phyloP scores from a whole-genome alignment of 1,140 invertebrate genomes.

The Drosophila kanapiae region DNA sequence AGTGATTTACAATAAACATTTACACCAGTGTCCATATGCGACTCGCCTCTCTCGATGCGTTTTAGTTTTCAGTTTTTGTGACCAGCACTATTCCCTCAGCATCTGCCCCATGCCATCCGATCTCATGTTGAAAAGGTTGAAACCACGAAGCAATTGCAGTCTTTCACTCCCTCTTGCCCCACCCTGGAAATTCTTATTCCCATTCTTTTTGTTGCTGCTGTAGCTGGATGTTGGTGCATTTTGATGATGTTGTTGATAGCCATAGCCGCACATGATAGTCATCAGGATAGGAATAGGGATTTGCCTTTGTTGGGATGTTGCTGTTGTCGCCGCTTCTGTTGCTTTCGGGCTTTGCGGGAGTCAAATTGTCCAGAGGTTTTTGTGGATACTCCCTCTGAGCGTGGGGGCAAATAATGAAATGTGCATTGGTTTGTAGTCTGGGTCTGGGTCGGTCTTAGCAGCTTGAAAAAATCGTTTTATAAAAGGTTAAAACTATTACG shows the following conservation, averaged over 20 bases:
- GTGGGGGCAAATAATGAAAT: slow-evolving; percentile 24
- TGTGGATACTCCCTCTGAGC: slow-evolving; percentile 20
- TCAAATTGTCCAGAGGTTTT: slow-evolving; percentile 62
- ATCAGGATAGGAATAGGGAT: slow-evolving; percentile 53
- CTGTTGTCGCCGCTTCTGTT: slow-evolving; percentile 29
- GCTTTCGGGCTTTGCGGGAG: slow-evolving; percentile 42
- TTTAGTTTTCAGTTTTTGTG: slow-evolving; percentile 71
- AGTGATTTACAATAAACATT: not conserved
- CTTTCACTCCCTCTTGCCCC: slow-evolving; percentile 37
- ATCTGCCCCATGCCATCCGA: slow-evolving; percentile 5
- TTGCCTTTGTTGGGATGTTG: slow-evolving; percentile 26
- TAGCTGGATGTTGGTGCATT: slow-evolving; percentile 59
- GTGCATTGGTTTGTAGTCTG: slow-evolving; percentile 45
- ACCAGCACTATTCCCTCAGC: slow-evolving; percentile 34
- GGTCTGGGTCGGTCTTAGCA: slow-evolving; percentile 36
- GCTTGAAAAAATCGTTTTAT: slow-evolving; percentile 56
- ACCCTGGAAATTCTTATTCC: slow-evolving; percentile 17
- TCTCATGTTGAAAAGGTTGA: slow-evolving; percentile 60
- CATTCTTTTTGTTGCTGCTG: slow-evolving; percentile 29
- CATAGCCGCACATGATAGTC: slow-evolving; percentile 77
- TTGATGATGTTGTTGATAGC: slow-evolving; percentile 82
- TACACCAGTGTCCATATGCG: slow-evolving; percentile 16
- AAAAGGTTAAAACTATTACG: slow-evolving; percentile 42
- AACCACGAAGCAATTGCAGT: slow-evolving; percentile 76
- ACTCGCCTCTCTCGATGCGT: slow-evolving; percentile 42